A percentile compares a stretch with the other conserved stretches of the same genome.
phyloP scores from a whole-genome alignment of 1,140 invertebrate genomes.

The Temnothorax nylanderi region DNA sequence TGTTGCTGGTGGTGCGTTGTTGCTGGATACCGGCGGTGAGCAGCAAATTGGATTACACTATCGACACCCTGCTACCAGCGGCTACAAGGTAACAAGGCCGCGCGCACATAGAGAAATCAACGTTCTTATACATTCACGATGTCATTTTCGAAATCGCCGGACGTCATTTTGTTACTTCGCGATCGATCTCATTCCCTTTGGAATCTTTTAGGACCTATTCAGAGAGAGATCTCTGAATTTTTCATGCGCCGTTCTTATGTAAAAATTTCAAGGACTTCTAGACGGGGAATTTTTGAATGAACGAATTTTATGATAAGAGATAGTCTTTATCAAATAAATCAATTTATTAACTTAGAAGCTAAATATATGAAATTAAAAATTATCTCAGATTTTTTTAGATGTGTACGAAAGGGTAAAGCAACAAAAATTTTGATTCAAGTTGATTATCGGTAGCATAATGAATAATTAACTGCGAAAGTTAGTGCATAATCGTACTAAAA shows the following conservation, averaged over 20 bases:
- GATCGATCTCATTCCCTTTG: neutral
- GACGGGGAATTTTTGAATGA: neutral
- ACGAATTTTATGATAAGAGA: neutral
- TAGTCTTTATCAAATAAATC: neutral
- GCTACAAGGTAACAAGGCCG: constrained; percentile 60
- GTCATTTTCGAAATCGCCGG: constrained; percentile 53
- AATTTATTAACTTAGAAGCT: neutral
- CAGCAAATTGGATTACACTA: constrained; percentile 76
- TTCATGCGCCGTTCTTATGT: neutral
- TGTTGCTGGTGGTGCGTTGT: constrained; percentile 52
- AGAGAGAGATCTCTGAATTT: constrained; percentile 6
- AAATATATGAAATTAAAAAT: neutral
- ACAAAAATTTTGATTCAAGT: neutral
- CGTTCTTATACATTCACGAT: constrained; percentile 58
- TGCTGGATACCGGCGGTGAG: constrained; percentile 65
- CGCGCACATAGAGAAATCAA: constrained; percentile 15
- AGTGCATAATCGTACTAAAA: constrained; percentile 1
- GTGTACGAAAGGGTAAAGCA: neutral
- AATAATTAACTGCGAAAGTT: constrained; percentile 30
- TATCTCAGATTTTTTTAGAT: neutral
- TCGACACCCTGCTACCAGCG: constrained; percentile 66
- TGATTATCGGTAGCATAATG: neutral
- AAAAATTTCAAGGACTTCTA: neutral
- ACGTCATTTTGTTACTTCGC: constrained; percentile 25
- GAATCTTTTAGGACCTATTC: neutral